Evolutionary conservation across 64 coral and sea anemone genomes (phyloP), one percentile per base, ranked within the genome.

Genomic region (Montipora efflorescens): DNA sequence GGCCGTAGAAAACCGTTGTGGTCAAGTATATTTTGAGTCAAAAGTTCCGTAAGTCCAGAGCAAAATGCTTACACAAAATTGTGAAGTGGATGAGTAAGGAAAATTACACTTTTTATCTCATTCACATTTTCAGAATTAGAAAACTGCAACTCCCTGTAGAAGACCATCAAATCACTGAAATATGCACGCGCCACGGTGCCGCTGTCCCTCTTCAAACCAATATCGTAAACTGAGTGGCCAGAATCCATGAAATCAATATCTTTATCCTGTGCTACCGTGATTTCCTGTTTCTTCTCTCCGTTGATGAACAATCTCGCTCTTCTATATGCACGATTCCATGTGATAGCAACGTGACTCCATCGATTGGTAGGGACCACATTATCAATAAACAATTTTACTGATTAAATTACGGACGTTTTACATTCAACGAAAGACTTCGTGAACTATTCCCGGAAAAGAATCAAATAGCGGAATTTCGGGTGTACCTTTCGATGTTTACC

Each of bases 271-370:
- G 19, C 9, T 8, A 59, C 48, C 13, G 23, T 11, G 10, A 0
- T 19, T 15, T 43, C 52, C 8, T 1, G 2, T 43, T 44, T 82
- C 55, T 61, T 11, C 10, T 82, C 20, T 12, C 79, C 79, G 23
- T 62, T 61, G 21, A 61, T 62, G 22, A 57, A 82, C 23, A 82
- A 20, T 59, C 8, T 28, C 9, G 61, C 53, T 61, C 13, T 61
- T 12, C 53, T n/a, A 15, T 36, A 4, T 23, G 55, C 21, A 15
- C 79, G 79, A 11, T 58, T 52, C 79, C 79, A 82, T 22, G 79
- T 82, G 9, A 82, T 15, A 13, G 53, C 79, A 1, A 82, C 79
- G 79, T 82, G 79, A 44, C 79, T 59, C 79, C 79, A 82, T 28
- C 68, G 18, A 23, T 1, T 21, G 19, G 5, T 14, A 22, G 68